Evolutionary conservation across 2,888 invertebrate genomes (phyloP).

Genomic region (Saturnia pavonia): DNA sequence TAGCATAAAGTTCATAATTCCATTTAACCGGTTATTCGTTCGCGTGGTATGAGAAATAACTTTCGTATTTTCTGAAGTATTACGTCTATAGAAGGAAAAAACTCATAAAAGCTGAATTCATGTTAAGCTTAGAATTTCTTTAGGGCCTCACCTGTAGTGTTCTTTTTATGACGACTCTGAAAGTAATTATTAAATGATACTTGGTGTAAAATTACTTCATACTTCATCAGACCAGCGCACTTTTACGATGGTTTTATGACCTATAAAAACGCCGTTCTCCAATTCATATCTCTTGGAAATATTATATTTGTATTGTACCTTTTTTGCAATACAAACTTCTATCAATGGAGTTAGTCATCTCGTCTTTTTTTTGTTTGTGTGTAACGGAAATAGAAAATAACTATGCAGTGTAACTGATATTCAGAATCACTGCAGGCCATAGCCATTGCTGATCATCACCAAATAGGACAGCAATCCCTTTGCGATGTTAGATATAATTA

Average conservation of each 20-base stretch:
- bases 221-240: slow-evolving; percentile 1
- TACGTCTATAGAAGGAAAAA: neutral
- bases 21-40: too few species aligned
- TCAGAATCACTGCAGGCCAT: too few species aligned
- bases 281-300: neutral
- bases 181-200: slow-evolving; percentile 13
- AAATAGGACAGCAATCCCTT: too few species aligned
- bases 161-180: slow-evolving; percentile 2
- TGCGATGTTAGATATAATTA: too few species aligned
- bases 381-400: neutral
- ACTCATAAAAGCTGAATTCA: neutral
- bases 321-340: neutral
- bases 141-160: neutral
- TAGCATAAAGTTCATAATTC: too few species aligned
- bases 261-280: slow-evolving; percentile 3
- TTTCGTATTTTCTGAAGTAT: too few species aligned
- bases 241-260: slow-evolving; percentile 7
- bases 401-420: neutral
- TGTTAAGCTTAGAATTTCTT: neutral
- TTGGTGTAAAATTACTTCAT: slow-evolving; percentile 11
- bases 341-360: neutral
- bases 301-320: neutral
- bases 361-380: neutral
- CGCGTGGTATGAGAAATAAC: too few species aligned
- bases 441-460: too few species aligned